Evolutionary conservation across 2,113 vertebrate genomes (phyloP).

Genomic region (Xenus cinereus): DNA sequence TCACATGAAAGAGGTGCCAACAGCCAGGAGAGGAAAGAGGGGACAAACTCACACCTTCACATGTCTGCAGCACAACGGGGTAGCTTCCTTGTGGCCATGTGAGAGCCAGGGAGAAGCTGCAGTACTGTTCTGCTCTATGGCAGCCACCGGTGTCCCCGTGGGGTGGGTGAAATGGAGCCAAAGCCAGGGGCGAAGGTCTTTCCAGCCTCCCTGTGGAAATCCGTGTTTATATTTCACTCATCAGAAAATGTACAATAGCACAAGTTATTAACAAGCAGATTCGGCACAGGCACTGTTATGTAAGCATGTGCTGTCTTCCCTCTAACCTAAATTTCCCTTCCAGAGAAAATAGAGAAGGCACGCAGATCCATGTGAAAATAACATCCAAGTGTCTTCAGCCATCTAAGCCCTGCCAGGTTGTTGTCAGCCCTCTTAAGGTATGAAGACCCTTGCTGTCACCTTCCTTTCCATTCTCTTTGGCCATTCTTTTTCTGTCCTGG

Average conservation of each 20-base stretch:
- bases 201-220: neutral
- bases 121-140: neutral
- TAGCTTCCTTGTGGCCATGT: neutral
- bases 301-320: neutral
- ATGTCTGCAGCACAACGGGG: neutral
- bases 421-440: neutral
- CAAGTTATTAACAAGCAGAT: neutral
- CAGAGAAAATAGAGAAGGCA: neutral
- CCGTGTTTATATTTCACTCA: neutral
- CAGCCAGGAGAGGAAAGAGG: neutral
- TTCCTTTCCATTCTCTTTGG: neutral
- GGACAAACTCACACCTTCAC: neutral
- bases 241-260: neutral
- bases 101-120: neutral
- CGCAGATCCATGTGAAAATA: neutral
- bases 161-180: neutral
- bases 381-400: neutral
- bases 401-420: neutral
- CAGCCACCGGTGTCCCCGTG: neutral
- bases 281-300: neutral
- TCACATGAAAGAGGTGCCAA: neutral
- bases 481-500: neutral
- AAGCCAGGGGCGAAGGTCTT: neutral
- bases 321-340: conserved; percentile 2
- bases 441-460: neutral